Conservation (phyloP, 2,797 vertebrate species). For the Peromyscus nudipes region DNA sequence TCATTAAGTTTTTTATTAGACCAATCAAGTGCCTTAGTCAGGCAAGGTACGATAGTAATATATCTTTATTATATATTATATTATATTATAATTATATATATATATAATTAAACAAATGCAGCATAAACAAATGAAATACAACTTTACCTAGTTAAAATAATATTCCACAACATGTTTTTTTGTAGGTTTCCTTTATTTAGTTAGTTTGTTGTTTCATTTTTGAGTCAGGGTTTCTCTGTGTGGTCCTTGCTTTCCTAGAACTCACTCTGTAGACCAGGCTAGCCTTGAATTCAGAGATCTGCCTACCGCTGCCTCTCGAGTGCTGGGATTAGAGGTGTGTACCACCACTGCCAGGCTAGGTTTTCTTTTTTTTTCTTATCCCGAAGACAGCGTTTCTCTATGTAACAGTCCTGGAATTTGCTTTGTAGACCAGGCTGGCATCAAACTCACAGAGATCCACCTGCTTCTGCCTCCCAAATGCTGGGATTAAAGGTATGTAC, state of each 20-base stretch:
- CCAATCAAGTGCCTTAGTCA: background rate
- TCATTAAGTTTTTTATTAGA: background rate
- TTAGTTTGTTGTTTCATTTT: background rate
- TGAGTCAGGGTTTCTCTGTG: background rate
- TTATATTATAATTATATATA: too few relatives aligned
- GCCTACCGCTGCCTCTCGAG: background rate
- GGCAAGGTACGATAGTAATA: background rate
- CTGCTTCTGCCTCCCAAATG: too few relatives aligned
- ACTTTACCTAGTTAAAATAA: background rate
- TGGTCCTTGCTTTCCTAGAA: background rate
- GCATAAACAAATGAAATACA: background rate
- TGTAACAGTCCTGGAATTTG: background rate
- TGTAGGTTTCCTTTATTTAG: too few relatives aligned
- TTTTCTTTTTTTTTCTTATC: background rate
- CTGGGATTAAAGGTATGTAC: background rate
- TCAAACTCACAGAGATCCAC: background rate
- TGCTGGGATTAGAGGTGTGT: background rate
- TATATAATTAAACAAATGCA: background rate
- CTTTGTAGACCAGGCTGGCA: background rate
- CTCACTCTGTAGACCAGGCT: background rate
- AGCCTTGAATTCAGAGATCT: background rate
- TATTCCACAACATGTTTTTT: background rate
- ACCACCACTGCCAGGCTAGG: background rate
- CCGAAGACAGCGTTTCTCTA: background rate
- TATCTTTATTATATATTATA: background rate